phyloP scores from a whole-genome alignment of 2,797 vertebrate species.

The Aphelocoma californica region DNA sequence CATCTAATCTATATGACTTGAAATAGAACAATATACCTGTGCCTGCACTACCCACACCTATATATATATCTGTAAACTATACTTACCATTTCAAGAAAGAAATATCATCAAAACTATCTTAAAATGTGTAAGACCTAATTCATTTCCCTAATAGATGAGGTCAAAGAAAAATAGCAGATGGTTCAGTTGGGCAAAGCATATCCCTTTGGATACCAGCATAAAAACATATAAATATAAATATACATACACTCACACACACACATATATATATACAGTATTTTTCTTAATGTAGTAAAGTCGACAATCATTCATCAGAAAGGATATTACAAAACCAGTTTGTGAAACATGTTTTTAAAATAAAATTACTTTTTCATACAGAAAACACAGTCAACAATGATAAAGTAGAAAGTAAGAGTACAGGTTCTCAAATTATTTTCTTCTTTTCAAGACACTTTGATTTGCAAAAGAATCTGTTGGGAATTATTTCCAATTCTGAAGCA shows the following conservation, averaged over 20 bases:
- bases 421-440: conserved; percentile 61
- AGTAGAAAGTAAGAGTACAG: conserved; percentile 41
- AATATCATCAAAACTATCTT: neutral
- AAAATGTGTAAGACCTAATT: neutral
- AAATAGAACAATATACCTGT: neutral
- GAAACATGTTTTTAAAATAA: conserved; percentile 37
- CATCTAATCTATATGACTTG: neutral
- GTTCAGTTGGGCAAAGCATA: conserved; percentile 48
- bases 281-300: neutral
- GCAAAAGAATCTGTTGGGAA: neutral
- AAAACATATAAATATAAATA: conserved; percentile 56
- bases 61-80: neutral
- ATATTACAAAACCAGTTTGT: neutral
- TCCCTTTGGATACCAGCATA: conserved; percentile 2
- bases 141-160: conserved; percentile 59
- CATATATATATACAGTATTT: conserved; percentile 17
- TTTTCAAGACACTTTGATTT: neutral
- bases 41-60: neutral
- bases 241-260: neutral
- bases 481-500: neutral
- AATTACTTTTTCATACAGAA: neutral
- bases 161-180: conserved; percentile 58
- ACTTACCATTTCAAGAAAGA: neutral
- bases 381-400: neutral
- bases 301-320: neutral